Evolutionary conservation across 2,113 vertebrate genomes (phyloP).

Genomic region (Asarcornis scutulata): DNA sequence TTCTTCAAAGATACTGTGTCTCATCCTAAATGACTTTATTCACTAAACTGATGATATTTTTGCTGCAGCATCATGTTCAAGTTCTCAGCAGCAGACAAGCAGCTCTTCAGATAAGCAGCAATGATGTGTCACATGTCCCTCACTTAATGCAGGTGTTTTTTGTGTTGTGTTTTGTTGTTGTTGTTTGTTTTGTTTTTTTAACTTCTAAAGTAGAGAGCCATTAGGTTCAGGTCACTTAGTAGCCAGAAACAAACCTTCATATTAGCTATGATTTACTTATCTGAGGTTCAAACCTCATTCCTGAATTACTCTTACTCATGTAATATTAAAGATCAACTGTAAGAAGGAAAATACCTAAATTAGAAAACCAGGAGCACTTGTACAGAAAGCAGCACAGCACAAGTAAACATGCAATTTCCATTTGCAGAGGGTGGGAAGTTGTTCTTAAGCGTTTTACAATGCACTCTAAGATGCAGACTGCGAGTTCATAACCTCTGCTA

Average conservation of each 20-base stretch:
- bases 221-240: neutral
- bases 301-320: neutral
- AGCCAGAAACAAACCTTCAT: neutral
- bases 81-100: neutral
- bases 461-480: accelerated
- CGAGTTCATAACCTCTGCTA: neutral
- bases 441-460: neutral
- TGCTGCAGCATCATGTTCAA: neutral
- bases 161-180: too few relatives aligned
- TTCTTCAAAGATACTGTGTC: neutral
- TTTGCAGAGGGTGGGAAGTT: neutral
- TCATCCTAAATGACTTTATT: neutral
- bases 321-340: neutral
- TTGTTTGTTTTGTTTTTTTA: neutral
- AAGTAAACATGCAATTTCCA: neutral
- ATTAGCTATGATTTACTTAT: neutral
- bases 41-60: neutral
- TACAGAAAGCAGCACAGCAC: neutral
- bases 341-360: neutral
- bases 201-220: neutral
- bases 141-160: neutral
- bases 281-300: neutral
- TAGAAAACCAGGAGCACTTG: neutral
- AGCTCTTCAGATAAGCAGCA: neutral
- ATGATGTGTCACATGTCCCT: neutral